A percentile compares a stretch with the other conserved stretches of the same genome.
phyloP scores from a whole-genome alignment of 2,888 invertebrate genomes.

The Tethea ocularis region DNA sequence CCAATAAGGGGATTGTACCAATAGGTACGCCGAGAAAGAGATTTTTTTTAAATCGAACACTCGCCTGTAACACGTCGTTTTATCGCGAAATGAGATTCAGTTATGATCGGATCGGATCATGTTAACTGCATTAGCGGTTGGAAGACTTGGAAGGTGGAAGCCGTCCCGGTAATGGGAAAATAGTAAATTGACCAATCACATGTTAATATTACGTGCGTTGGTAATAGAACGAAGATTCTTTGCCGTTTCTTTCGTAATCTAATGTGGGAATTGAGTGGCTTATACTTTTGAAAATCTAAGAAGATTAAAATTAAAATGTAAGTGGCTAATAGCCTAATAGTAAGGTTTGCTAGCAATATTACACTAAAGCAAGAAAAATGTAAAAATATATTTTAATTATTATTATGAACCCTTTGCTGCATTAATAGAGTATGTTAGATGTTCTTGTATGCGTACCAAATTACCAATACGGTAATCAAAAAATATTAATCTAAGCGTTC shows the following conservation, averaged over 20 bases:
- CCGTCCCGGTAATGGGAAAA: constrained; percentile 42
- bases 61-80: constrained; percentile 21
- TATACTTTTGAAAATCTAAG: neutral
- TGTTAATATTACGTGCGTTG: constrained; percentile 39
- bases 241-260: neutral
- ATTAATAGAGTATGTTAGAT: too few relatives aligned
- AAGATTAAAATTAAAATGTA: too few relatives aligned
- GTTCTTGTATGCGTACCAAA: too few relatives aligned
- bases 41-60: constrained; percentile 7
- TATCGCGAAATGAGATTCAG: constrained; percentile 36
- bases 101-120: constrained; percentile 35
- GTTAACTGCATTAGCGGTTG: constrained; percentile 44
- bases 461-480: too few relatives aligned
- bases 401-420: too few relatives aligned
- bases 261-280: constrained; percentile 5
- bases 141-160: constrained; percentile 26
- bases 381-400: too few relatives aligned
- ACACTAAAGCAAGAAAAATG: too few relatives aligned
- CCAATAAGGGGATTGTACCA: constrained; percentile 32
- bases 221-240: constrained; percentile 44
- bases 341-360: too few relatives aligned
- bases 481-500: too few relatives aligned
- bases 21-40: constrained; percentile 21
- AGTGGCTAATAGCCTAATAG: too few relatives aligned
- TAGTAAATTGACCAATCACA: constrained; percentile 66